Percentiles rank a stretch among this genome's conserved stretches.
These are phyloP conservation scores for Diabrotica virgifera DNA, from an alignment of 1,140 invertebrate species.

Conservation along the genomic window DNA sequence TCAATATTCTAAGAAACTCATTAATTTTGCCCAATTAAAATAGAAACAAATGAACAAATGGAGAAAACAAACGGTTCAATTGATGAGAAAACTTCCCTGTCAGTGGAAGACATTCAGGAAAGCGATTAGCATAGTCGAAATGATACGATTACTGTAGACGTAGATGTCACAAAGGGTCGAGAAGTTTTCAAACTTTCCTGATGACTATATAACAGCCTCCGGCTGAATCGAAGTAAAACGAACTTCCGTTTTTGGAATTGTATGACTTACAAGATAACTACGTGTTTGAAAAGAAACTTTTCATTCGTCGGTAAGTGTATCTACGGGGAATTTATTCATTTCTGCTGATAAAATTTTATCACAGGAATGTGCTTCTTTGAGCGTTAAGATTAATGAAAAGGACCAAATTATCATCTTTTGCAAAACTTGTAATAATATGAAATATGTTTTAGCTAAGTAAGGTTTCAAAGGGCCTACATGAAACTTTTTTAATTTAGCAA, in stretches of 20 bases:
- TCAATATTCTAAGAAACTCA: too few relatives aligned
- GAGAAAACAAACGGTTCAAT: not conserved
- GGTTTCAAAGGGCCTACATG: too few relatives aligned
- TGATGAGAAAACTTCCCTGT: not conserved
- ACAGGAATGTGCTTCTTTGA: not conserved
- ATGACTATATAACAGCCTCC: conserved; percentile 39
- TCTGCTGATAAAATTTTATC: not conserved
- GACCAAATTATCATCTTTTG: too few relatives aligned
- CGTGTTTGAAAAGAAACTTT: conserved; percentile 16
- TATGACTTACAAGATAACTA: conserved; percentile 27
- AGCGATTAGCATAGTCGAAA: conserved; percentile 25
- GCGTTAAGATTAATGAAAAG: too few relatives aligned
- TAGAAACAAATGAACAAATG: not conserved
- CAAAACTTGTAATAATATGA: too few relatives aligned
- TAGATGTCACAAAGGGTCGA: conserved; percentile 29
- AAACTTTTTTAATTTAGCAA: too few relatives aligned
- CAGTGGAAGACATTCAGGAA: not conserved
- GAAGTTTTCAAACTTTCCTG: conserved; percentile 35
- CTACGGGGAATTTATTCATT: not conserved
- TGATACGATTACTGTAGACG: conserved; percentile 32
- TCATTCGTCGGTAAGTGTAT: not conserved
- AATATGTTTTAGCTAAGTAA: too few relatives aligned
- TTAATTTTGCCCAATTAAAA: too few relatives aligned
- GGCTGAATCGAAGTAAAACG: conserved; percentile 37
- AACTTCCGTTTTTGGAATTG: conserved; percentile 24